Evolutionary conservation across 1,140 invertebrate species (phyloP), one percentile per base, ranked within the genome.

Genomic region (Anagrus nilaparvatae): DNA sequence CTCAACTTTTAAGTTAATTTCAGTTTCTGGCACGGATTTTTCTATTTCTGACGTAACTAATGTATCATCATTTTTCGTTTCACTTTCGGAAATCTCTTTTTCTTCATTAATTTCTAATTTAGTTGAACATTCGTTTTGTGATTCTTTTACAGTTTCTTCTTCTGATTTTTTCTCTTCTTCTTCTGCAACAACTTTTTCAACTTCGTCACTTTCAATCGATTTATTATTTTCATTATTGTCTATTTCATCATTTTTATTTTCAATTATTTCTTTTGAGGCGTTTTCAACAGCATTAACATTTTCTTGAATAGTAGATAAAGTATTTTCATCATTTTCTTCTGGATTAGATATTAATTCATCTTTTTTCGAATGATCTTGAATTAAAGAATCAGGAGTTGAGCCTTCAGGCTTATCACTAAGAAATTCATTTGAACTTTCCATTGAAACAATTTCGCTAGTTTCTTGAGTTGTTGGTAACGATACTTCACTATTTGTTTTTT

Each of bases 61-160:
- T n/a, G n/a, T 59, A 17, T 65, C 65, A 10, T 62, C 61, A 58
- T 53, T 55, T 64, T 65, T 55, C 46, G 54, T 61, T 2, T 68
- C 63, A 24, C 63, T 65, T 49, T 74, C 70, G 17, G 67, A 54
- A n/a, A 63, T 66, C 42, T 70, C 58, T 20, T 65, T 65, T 21
- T 69, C 51, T 36, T 73, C 69, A 34, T 68, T 59, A 44, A 63
- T n/a, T n/a, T n/a, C n/a, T n/a, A 62, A n/a, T 70, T 64, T 29
- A 69, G 69, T 34, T 46, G 24, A 23, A 20, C 19, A 34, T 36
- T 37, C 20, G 41, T n/a, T n/a, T n/a, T n/a, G n/a, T n/a, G n/a
- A n/a, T n/a, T n/a, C n/a, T n/a, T n/a, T 18, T 12, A 43, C 46
- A 5, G 43, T 39, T n/a, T 55, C 50, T 10, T 54, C 45, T 6